A percentile compares a stretch with the other conserved stretches of the same genome.
These are phyloP conservation scores for Azorinus chamasolen DNA, from an alignment of 2,888 invertebrate species.

Conservation along the genomic window DNA sequence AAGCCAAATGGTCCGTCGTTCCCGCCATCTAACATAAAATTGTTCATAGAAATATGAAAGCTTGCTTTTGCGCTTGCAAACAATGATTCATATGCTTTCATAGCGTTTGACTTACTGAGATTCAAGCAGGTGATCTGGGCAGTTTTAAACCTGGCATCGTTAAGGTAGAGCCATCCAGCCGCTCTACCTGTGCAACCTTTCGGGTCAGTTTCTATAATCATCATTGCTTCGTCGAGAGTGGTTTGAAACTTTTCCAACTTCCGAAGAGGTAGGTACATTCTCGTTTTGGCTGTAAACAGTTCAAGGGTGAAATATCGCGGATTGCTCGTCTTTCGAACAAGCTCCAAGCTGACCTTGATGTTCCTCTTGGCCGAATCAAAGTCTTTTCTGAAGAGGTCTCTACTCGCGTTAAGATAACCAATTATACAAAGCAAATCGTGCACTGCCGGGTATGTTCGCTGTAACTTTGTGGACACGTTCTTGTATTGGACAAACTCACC, in stretches of 20 bases:
- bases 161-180: conserved; percentile 70
- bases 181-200: conserved; percentile 65
- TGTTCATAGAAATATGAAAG: conserved; percentile 59
- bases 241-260: conserved; percentile 63
- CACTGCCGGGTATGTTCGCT: conserved; percentile 20
- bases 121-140: conserved; percentile 60
- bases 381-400: conserved; percentile 57
- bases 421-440: conserved; percentile 62
- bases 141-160: conserved; percentile 59
- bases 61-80: conserved; percentile 54
- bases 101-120: conserved; percentile 48
- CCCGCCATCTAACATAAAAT: conserved; percentile 66
- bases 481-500: conserved; percentile 63
- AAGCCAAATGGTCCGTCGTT: conserved; percentile 70
- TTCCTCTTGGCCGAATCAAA: conserved; percentile 59
- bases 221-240: conserved; percentile 61
- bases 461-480: conserved; percentile 29
- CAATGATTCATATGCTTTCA: conserved; percentile 42
- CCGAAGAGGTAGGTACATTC: conserved; percentile 66
- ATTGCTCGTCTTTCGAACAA: conserved; percentile 61
- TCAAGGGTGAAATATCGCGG: conserved; percentile 65
- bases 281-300: conserved; percentile 62
- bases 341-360: conserved; percentile 49
- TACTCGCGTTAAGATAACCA: conserved; percentile 61
- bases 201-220: conserved; percentile 67